Evolutionary conservation across 2,797 vertebrate species (phyloP).

Genomic region (Cyprinodon diabolis): DNA sequence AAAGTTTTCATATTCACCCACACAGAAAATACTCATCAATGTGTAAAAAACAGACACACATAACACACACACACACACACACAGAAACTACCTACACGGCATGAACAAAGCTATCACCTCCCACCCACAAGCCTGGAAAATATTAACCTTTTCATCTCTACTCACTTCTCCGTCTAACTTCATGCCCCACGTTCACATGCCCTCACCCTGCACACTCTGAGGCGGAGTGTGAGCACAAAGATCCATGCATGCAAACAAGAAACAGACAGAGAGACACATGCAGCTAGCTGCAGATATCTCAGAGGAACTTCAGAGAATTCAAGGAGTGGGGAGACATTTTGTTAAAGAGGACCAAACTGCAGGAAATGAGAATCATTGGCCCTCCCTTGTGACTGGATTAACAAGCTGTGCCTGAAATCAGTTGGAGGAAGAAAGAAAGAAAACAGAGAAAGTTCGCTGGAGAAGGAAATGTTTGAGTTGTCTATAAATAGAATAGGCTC

Average conservation of each 20-base stretch:
- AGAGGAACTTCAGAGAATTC: slow-evolving; percentile 62
- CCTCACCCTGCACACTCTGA: slow-evolving; percentile 27
- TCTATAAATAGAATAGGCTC: slow-evolving; percentile 68
- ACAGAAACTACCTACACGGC: slow-evolving; percentile 31
- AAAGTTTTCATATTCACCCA: slow-evolving; percentile 49
- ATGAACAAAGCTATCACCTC: slow-evolving; percentile 61
- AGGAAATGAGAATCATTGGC: slow-evolving; percentile 76
- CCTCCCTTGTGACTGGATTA: slow-evolving; percentile 70
- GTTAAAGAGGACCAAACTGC: slow-evolving; percentile 70
- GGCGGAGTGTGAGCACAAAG: slow-evolving; percentile 18
- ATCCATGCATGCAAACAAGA: slow-evolving; percentile 23
- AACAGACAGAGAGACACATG: slow-evolving; percentile 28
- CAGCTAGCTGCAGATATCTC: slow-evolving; percentile 46
- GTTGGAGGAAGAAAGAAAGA: slow-evolving; percentile 60
- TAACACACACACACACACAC: slow-evolving; percentile 11
- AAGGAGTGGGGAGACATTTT: slow-evolving; percentile 68
- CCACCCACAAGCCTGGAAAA: slow-evolving; percentile 71
- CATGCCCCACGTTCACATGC: slow-evolving; percentile 47
- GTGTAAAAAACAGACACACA: slow-evolving; percentile 17
- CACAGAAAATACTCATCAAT: slow-evolving; percentile 44
- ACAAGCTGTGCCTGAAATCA: slow-evolving; percentile 73
- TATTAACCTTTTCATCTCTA: slow-evolving; percentile 74
- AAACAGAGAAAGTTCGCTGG: slow-evolving; percentile 66
- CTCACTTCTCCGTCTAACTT: slow-evolving; percentile 64
- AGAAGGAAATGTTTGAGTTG: slow-evolving; percentile 64